Conservation (phyloP, 2,797 vertebrate genomes). For the Clangula hyemalis region DNA sequence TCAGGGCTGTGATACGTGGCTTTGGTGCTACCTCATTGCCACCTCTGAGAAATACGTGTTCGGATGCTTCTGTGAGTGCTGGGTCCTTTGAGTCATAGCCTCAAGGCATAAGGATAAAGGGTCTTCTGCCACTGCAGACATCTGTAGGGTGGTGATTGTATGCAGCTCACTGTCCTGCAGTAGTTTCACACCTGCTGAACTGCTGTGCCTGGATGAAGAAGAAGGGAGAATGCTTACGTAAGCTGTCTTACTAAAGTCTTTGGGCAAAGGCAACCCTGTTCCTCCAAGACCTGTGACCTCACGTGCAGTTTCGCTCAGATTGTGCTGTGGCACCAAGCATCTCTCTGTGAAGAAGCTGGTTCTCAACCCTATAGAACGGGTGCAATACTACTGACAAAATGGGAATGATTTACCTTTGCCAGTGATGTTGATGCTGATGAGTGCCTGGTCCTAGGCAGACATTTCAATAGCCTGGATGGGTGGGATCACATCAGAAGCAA, state of each 20-base stretch:
- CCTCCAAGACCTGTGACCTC: not conserved
- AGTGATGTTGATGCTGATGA: not conserved
- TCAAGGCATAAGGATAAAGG: not conserved
- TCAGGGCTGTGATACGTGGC: accelerated
- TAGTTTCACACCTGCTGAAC: not conserved
- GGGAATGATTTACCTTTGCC: not conserved
- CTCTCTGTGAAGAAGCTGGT: not conserved
- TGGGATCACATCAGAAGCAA: not conserved
- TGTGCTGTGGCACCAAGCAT: not conserved
- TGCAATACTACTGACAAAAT: not conserved
- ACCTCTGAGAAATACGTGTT: not conserved
- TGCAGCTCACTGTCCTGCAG: not conserved
- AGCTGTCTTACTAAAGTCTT: not conserved
- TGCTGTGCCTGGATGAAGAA: no score
- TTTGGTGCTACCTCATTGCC: not conserved
- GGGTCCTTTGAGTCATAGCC: not conserved
- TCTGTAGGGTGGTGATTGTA: not conserved
- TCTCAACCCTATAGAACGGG: not conserved
- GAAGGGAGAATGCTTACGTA: not conserved
- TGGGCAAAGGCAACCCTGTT: not conserved
- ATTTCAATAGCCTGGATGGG: not conserved
- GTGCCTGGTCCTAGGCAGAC: not conserved
- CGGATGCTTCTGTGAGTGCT: not conserved
- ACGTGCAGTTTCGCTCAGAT: not conserved
- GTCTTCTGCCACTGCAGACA: not conserved